Evolutionary conservation across 1,140 invertebrate species (phyloP), one percentile per base, ranked within the genome.

Genomic region (Globodera rostochiensis): DNA sequence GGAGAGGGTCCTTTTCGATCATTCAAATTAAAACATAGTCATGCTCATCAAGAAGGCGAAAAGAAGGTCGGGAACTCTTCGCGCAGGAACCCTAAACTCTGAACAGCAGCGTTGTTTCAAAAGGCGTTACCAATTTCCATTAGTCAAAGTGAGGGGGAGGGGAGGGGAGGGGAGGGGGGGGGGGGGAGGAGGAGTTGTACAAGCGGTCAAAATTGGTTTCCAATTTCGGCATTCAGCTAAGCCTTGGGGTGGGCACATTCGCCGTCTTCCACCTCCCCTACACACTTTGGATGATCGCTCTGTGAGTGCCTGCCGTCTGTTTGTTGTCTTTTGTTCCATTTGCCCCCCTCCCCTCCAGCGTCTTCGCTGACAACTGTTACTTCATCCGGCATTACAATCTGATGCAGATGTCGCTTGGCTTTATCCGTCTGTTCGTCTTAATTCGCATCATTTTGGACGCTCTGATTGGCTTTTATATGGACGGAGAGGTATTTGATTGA

Each of bases 221-320:
- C 47, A 21, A n/a, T 36, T 67, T 67, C 21, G 50, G 15, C 47
- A 64, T 77, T 47, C 5, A 86, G 74, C 69, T 86, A 50, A 84
- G 83, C 2, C 21, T 86, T 21, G 86, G 86, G 50, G 86, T 86
- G 1, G 81, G 75, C 60, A 86, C 86, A 47, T 86, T 86, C 76
- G 84, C 85, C 6, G 69, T 78, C 19, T 81, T 86, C 60, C 77
- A 87, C 71, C 53, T 85, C 6, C 85, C 85, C n/a, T 86, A 86
- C 66, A 69, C 83, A 5, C 75, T 87, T 73, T 86, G 85, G 85
- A 79, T 50, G 47, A 77, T 77, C 36, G 67, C 36, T 13, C 53
- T 82, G 47, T 21, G 15, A 13, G 57, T 15, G 13, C 11, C 15
- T 6, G 11, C 49, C 11, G 49, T 19, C 57, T 25, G 25, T 25